phyloP scores from a whole-genome alignment of 2,888 invertebrate species.

The Athripsodes cinereus region DNA sequence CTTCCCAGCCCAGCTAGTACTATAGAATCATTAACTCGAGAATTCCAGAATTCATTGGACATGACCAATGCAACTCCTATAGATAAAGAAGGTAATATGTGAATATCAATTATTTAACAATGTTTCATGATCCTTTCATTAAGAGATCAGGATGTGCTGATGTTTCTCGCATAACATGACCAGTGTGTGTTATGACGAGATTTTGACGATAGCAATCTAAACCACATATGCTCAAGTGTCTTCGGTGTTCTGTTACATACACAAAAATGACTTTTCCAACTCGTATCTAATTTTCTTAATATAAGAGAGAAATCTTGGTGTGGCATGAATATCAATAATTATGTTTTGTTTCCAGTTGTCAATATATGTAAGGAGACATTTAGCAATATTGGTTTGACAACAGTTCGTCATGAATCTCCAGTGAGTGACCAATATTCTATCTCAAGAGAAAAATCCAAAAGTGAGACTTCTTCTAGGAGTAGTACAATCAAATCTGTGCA shows the following conservation, averaged over 20 bases:
- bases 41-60: constrained; percentile 77
- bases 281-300: not conserved
- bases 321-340: too few species aligned
- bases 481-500: constrained; percentile 28
- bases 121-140: too few species aligned
- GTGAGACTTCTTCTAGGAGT: constrained; percentile 30
- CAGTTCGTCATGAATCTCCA: constrained; percentile 8
- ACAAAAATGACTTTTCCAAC: not conserved
- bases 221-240: too few species aligned
- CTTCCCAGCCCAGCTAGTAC: constrained; percentile 73
- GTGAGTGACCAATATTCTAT: constrained; percentile 10
- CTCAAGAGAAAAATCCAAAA: constrained; percentile 14
- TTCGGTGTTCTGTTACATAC: not conserved
- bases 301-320: too few species aligned
- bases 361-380: constrained; percentile 17
- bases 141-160: too few species aligned
- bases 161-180: too few species aligned
- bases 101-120: too few species aligned
- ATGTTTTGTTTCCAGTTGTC: too few species aligned
- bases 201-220: too few species aligned
- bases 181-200: too few species aligned
- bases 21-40: constrained; percentile 70
- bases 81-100: constrained; percentile 28
- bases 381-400: constrained; percentile 4
- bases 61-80: constrained; percentile 33